These are phyloP conservation scores for Sceloporus undulatus DNA, from an alignment of 2,113 vertebrate genomes.

Conservation along the genomic window DNA sequence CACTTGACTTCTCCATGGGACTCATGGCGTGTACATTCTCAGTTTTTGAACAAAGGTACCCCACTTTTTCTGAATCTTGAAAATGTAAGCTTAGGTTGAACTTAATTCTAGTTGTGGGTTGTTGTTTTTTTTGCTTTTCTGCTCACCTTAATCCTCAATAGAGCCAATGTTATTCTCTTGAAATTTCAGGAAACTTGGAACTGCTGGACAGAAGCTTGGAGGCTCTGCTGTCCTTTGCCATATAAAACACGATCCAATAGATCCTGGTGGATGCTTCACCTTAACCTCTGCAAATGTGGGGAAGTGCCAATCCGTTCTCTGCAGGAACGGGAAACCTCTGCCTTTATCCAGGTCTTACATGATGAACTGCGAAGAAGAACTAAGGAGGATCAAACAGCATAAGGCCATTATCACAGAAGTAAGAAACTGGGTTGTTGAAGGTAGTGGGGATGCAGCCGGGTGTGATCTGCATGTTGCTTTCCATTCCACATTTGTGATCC, in stretches of 20 bases:
- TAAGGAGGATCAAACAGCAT: slow-evolving; percentile 89
- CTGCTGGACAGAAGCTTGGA: slow-evolving; percentile 96
- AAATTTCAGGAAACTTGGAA: slow-evolving; percentile 91
- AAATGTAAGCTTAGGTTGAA: not conserved
- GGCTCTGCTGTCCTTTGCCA: slow-evolving; percentile 97
- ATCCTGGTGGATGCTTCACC: slow-evolving; percentile 92
- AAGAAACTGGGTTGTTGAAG: slow-evolving; percentile 35
- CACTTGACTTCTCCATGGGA: not conserved
- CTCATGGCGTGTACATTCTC: not conserved
- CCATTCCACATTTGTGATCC: slow-evolving; percentile 6
- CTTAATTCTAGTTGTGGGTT: not conserved
- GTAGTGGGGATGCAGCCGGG: not conserved
- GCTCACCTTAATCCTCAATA: slow-evolving; percentile 6
- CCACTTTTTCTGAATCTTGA: not conserved
- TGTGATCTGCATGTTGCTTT: not conserved
- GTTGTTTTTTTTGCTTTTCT: not conserved
- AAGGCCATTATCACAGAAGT: slow-evolving; percentile 98
- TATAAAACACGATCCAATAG: slow-evolving; percentile 94
- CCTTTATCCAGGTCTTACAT: slow-evolving; percentile 89
- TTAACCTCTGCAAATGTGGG: slow-evolving; percentile 97
- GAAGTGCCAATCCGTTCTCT: slow-evolving; percentile 95
- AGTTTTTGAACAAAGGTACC: not conserved
- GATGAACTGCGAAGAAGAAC: slow-evolving; percentile 91
- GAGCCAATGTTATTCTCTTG: slow-evolving; percentile 49
- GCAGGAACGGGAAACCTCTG: slow-evolving; percentile 92